phyloP scores from a whole-genome alignment of 2,888 invertebrate genomes.

The Melanophora roralis region DNA sequence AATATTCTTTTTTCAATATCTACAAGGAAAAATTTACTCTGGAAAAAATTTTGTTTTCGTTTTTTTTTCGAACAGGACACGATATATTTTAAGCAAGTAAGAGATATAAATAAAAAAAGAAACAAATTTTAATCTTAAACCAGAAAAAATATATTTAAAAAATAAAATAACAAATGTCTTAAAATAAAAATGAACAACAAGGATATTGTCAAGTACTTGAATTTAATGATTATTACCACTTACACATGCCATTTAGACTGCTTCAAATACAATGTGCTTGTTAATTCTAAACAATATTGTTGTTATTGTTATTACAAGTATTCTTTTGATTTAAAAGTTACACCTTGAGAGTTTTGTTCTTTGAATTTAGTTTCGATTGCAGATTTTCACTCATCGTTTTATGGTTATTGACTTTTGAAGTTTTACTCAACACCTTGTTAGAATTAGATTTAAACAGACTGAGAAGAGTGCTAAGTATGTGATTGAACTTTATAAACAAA shows the following conservation, averaged over 20 bases:
- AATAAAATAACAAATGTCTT: background rate
- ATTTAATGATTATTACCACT: slow-evolving; percentile 28
- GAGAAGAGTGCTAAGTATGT: too few relatives aligned
- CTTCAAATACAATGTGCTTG: background rate
- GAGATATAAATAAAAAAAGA: too few relatives aligned
- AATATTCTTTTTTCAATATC: too few relatives aligned
- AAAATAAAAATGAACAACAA: background rate
- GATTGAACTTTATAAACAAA: too few relatives aligned
- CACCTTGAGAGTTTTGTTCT: background rate
- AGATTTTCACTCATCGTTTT: background rate
- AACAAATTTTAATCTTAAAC: too few relatives aligned
- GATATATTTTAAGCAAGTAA: too few relatives aligned
- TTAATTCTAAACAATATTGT: background rate
- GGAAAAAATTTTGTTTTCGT: too few relatives aligned
- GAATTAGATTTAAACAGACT: too few relatives aligned
- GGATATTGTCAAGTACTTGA: slow-evolving; percentile 36
- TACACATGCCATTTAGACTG: background rate
- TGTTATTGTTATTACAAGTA: slow-evolving; percentile 23
- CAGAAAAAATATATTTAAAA: background rate
- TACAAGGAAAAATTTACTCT: background rate
- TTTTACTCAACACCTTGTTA: too few relatives aligned
- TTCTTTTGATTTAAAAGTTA: slow-evolving; percentile 16
- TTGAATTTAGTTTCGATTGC: background rate
- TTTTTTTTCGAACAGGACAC: too few relatives aligned
- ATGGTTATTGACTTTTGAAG: background rate